phyloP scores from a whole-genome alignment of 2,797 vertebrate species.

The Neomorphus geoffroyi region DNA sequence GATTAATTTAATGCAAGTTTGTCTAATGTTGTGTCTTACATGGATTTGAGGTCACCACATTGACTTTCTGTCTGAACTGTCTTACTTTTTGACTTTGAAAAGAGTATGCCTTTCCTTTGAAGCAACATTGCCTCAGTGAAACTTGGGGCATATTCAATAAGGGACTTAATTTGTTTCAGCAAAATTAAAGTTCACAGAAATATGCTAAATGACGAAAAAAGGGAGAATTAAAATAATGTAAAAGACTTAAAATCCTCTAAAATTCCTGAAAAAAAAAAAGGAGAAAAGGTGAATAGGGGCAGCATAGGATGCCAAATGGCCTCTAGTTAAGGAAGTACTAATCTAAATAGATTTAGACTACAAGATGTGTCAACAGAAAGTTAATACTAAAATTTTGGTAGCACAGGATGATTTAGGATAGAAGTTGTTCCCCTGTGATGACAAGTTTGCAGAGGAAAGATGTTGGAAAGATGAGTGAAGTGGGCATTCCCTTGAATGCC shows the following conservation, averaged over 20 bases:
- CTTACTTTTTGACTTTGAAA: neutral
- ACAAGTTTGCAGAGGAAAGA: neutral
- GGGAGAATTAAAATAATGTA: neutral
- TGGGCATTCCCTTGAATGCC: neutral
- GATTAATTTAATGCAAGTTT: neutral
- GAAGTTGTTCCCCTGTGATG: neutral
- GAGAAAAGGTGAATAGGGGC: neutral
- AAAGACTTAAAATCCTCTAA: neutral
- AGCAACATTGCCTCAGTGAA: neutral
- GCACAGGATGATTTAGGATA: neutral
- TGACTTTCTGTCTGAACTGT: neutral
- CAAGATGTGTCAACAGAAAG: neutral
- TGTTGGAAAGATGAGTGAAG: neutral
- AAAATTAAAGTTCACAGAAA: neutral
- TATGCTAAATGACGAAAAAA: neutral
- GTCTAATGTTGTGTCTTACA: neutral
- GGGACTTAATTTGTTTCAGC: neutral
- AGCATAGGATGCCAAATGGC: neutral
- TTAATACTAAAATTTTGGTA: neutral
- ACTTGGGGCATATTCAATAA: neutral
- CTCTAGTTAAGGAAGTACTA: neutral
- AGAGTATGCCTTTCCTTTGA: accelerated
- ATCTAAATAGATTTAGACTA: neutral
- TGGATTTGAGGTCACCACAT: neutral
- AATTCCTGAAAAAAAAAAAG: neutral